Evolutionary conservation across 2,113 vertebrate genomes (phyloP).

Genomic region (Notothenia rossii): DNA sequence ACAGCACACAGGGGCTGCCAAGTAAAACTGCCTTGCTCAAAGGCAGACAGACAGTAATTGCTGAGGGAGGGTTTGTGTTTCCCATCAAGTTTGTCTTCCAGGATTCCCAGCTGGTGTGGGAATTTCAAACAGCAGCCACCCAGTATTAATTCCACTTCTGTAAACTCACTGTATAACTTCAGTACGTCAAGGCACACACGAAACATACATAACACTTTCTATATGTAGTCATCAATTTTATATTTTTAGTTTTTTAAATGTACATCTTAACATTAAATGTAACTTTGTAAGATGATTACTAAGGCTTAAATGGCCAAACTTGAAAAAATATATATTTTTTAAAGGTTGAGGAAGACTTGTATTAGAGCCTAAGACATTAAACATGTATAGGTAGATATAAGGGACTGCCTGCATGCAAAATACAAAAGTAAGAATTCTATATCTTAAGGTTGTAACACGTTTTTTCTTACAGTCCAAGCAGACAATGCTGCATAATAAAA

Average conservation of each 20-base stretch:
- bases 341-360: background rate
- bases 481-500: constrained; percentile 2
- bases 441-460: background rate
- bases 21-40: constrained; percentile 57
- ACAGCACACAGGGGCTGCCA: background rate
- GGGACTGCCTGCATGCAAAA: background rate
- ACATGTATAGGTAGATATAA: background rate
- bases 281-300: constrained; percentile 14
- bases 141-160: constrained; percentile 49
- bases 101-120: constrained; percentile 59
- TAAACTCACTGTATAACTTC: constrained; percentile 5
- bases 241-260: background rate
- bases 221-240: constrained; percentile 4
- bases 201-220: constrained; percentile 4
- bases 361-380: constrained; percentile 10
- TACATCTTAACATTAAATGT: background rate
- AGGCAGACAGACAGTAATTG: constrained; percentile 50
- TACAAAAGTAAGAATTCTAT: constrained; percentile 11
- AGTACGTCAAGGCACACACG: background rate
- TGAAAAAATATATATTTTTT: background rate
- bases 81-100: constrained; percentile 15
- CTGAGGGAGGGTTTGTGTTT: constrained; percentile 36
- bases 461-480: constrained; percentile 3
- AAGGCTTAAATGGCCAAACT: background rate
- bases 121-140: constrained; percentile 55